phyloP scores from a whole-genome alignment of 2,888 invertebrate species.

The Scaptomyza parva region DNA sequence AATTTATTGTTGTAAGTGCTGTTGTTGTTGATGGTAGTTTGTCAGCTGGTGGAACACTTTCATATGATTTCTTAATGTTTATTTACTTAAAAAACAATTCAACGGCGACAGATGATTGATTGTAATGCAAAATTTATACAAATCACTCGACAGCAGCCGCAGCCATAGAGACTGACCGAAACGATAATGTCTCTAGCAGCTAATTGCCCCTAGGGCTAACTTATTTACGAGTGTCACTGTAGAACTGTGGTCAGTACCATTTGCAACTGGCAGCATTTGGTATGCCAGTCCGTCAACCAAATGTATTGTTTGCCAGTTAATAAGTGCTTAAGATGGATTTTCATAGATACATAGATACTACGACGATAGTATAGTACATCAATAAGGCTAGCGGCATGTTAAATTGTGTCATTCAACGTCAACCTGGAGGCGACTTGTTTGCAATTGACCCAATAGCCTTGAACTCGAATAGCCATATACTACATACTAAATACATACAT shows the following conservation, averaged over 20 bases:
- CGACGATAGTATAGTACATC: slow-evolving; percentile 6
- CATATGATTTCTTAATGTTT: slow-evolving; percentile 68
- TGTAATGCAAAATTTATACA: slow-evolving; percentile 76
- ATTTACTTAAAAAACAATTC: slow-evolving; percentile 68
- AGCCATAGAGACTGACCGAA: slow-evolving; percentile 24
- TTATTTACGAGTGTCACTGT: slow-evolving; percentile 10
- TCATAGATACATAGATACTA: slow-evolving; percentile 10
- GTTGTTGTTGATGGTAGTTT: slow-evolving; percentile 16
- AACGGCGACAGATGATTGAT: slow-evolving; percentile 71
- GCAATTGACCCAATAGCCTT: slow-evolving; percentile 80
- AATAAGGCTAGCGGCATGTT: slow-evolving; percentile 22
- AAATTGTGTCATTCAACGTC: slow-evolving; percentile 77
- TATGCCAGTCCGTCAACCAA: slow-evolving; percentile 14
- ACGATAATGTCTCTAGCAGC: slow-evolving; percentile 59
- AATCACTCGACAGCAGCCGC: slow-evolving; percentile 49
- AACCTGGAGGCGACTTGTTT: slow-evolving; percentile 79
- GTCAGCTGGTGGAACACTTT: slow-evolving; percentile 21
- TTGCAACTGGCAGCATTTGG: slow-evolving; percentile 12
- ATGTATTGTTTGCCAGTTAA: slow-evolving; percentile 1
- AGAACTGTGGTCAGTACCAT: slow-evolving; percentile 12
- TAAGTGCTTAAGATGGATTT: slow-evolving; percentile 1
- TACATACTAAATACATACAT: background rate
- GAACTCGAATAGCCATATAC: slow-evolving; percentile 66
- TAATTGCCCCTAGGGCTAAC: slow-evolving; percentile 61
- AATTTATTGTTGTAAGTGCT: slow-evolving; percentile 34